Evolutionary conservation across 1,140 invertebrate species (phyloP), one percentile per base, ranked within the genome.

Genomic region (Sogatella furcifera): DNA sequence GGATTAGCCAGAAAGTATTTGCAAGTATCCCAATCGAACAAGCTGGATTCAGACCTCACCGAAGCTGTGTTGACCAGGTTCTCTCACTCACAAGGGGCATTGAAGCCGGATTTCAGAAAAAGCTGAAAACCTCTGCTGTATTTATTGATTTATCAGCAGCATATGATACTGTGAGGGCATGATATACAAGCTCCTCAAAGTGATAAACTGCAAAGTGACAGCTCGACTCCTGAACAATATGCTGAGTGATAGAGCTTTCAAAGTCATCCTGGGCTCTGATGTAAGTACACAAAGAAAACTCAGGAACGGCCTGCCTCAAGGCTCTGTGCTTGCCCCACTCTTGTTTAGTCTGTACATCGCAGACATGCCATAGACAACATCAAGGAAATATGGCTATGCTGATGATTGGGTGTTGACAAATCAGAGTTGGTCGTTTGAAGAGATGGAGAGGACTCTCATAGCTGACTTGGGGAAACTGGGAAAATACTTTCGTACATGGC

Each of bases 41-140:
- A 55, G 54, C 54, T 49, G 54, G 54, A n/a, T 61, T 61, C 28
- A 61, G 60, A 49, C 15, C 34, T 41, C 49, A 41, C 19, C 41
- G 60, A 61, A 61, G 53, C 54, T 62, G 61, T 42, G 44, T 44
- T 13, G 56, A 62, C 38, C 57, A 62, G 21, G 57, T 62, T 41
- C 34, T 59, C 10, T 24, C 34, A 41, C 24, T 62, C 34, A 62
- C 24, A n/a, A n/a, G n/a, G n/a, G n/a, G n/a, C n/a, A n/a, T n/a
- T n/a, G n/a, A n/a, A n/a, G n/a, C n/a, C n/a, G 61, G 55, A 28
- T 62, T 62, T 42, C 61, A 62, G 42, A 43, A 54, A 49, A 58
- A 17, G 43, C 34, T 17, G 53, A 58, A 41, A 46, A 22, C 13
- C 14, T 49, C 22, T 8, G 56, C 52, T n/a, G 55, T 24, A 24